Conservation (phyloP, 2,113 vertebrate species). For the Microcebus lehilahytsara region DNA sequence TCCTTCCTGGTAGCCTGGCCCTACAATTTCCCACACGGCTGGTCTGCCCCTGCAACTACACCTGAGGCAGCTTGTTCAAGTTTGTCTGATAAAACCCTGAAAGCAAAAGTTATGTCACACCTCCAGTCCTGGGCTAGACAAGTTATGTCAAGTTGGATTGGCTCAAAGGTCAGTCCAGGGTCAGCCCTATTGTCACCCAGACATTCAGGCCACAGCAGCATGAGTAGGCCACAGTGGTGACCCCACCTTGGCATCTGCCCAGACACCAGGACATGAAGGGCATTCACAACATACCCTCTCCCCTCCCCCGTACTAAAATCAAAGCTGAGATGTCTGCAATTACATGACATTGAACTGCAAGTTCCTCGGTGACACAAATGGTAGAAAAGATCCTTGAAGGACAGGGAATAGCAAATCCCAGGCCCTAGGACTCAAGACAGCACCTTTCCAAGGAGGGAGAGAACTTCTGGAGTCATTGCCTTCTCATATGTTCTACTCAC, state of each 20-base stretch:
- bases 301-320: neutral
- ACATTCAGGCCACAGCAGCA: neutral
- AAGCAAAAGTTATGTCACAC: neutral
- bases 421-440: neutral
- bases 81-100: neutral
- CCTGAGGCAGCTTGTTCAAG: no score
- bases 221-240: no score
- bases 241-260: neutral
- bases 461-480: neutral
- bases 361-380: neutral
- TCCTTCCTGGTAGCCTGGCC: no score
- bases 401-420: neutral
- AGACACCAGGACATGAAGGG: neutral
- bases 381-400: neutral
- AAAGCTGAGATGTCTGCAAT: no score
- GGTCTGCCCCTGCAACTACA: neutral
- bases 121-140: neutral
- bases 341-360: neutral
- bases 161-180: neutral
- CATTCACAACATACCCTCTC: no score
- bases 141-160: neutral
- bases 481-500: neutral
- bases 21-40: neutral
- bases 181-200: neutral
- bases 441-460: neutral